These are phyloP conservation scores for Distichodus sexfasciatus DNA, from an alignment of 2,797 vertebrate genomes.

Conservation along the genomic window DNA sequence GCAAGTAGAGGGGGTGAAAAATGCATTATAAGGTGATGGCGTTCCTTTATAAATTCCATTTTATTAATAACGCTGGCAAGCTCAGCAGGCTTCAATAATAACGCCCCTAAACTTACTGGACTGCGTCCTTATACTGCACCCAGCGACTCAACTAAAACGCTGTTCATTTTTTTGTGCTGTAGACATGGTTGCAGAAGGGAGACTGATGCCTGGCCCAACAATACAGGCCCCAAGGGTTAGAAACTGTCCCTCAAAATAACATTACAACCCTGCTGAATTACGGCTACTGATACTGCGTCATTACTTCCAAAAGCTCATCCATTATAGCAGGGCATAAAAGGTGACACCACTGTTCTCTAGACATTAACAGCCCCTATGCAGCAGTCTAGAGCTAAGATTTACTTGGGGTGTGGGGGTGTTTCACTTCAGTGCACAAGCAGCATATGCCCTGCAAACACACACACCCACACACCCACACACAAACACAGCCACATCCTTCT, in stretches of 20 bases:
- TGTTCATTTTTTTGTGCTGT: background rate
- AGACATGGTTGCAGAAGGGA: background rate
- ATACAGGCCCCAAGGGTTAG: background rate
- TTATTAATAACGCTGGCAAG: no score
- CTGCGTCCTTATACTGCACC: no score
- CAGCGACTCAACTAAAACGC: no score
- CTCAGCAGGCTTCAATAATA: no score
- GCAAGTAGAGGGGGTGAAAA: background rate
- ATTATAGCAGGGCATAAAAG: slow-evolving; percentile 28
- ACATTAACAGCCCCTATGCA: background rate
- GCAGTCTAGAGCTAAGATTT: slow-evolving; percentile 11
- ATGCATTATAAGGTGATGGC: background rate
- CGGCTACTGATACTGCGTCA: slow-evolving; percentile 36
- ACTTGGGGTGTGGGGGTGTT: slow-evolving; percentile 18
- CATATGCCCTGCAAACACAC: background rate
- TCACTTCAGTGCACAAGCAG: slow-evolving; percentile 26
- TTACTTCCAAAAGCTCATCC: slow-evolving; percentile 21
- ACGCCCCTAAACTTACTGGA: no score
- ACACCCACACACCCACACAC: background rate
- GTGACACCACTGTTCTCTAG: slow-evolving; percentile 12
- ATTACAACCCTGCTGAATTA: slow-evolving; percentile 18
- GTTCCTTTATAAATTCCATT: no score
- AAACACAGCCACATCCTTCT: background rate
- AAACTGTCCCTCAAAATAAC: background rate
- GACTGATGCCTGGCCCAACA: background rate